These are phyloP conservation scores for Hypocryptadius cinnamomeus DNA, from an alignment of 2,113 vertebrate species.

Conservation along the genomic window DNA sequence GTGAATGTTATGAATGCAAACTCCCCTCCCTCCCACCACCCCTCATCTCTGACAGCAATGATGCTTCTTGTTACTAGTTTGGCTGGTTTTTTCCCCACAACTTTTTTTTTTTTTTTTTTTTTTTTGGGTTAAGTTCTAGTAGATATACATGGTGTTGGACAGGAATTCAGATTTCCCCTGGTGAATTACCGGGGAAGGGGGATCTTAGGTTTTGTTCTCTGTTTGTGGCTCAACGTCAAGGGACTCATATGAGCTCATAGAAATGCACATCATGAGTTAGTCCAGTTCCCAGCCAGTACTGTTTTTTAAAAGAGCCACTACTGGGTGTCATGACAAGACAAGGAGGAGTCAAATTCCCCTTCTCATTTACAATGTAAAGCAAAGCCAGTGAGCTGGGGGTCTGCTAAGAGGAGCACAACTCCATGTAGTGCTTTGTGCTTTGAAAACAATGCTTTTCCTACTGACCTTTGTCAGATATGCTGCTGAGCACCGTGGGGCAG, in stretches of 20 bases:
- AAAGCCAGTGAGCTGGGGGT: not conserved
- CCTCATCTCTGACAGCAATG: slow-evolving; percentile 34
- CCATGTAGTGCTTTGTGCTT: not conserved
- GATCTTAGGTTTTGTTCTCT: slow-evolving; percentile 36
- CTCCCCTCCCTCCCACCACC: slow-evolving; percentile 3
- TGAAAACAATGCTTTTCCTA: not conserved
- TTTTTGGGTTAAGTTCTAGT: not conserved
- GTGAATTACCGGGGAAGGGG: not conserved
- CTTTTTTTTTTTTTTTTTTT: not conserved
- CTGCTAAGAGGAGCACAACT: not conserved
- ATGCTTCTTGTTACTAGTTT: slow-evolving; percentile 43
- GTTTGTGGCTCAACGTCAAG: not conserved
- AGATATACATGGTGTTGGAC: not conserved
- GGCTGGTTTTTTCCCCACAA: not conserved
- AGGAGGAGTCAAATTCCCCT: not conserved
- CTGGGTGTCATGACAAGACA: not conserved
- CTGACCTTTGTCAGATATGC: not conserved
- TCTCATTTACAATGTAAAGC: not conserved
- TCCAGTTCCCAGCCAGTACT: not conserved
- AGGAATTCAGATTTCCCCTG: slow-evolving; percentile 67
- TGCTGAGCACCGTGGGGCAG: not conserved
- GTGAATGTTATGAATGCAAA: slow-evolving; percentile 22
- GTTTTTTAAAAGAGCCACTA: not conserved
- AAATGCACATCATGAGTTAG: not conserved
- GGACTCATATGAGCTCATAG: not conserved